Evolutionary conservation across 1,140 invertebrate genomes (phyloP).

Genomic region (Leucophenga varia): DNA sequence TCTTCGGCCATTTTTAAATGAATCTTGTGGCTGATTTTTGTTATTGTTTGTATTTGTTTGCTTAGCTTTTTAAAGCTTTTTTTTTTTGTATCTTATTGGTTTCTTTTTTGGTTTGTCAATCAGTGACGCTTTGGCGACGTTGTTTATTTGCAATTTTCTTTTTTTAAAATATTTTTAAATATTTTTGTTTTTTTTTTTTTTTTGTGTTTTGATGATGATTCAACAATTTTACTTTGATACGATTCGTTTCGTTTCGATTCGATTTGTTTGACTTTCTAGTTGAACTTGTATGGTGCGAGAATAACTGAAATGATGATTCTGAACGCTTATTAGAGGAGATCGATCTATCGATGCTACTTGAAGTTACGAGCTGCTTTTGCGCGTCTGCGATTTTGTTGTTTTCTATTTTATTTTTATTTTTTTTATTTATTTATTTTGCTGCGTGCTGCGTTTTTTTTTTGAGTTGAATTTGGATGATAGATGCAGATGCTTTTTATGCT

Average conservation of each 20-base stretch:
- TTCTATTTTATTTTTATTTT: constrained; percentile 16
- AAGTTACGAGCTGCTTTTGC: too few relatives aligned
- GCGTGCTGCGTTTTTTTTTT: constrained; percentile 12
- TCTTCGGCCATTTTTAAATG: constrained; percentile 63
- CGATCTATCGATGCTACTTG: too few relatives aligned
- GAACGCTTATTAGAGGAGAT: background rate
- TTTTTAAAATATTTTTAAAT: too few relatives aligned
- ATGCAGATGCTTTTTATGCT: too few relatives aligned
- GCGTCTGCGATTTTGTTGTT: constrained; percentile 29
- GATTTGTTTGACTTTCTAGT: background rate
- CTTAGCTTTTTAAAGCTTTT: constrained; percentile 16
- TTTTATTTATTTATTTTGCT: constrained; percentile 4
- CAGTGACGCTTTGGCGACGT: too few relatives aligned
- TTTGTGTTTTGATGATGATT: too few relatives aligned
- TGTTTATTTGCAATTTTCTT: too few relatives aligned
- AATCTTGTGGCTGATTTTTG: constrained; percentile 38
- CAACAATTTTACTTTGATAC: too few relatives aligned
- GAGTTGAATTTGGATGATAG: constrained; percentile 10
- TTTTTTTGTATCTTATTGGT: constrained; percentile 6
- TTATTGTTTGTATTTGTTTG: constrained; percentile 9
- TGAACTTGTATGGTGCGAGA: background rate
- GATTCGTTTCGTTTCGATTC: too few relatives aligned
- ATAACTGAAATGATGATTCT: background rate
- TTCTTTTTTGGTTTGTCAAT: too few relatives aligned
- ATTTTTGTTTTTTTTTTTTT: background rate